phyloP scores from a whole-genome alignment of 1,140 invertebrate species.

The Acromyrmex charruanus region DNA sequence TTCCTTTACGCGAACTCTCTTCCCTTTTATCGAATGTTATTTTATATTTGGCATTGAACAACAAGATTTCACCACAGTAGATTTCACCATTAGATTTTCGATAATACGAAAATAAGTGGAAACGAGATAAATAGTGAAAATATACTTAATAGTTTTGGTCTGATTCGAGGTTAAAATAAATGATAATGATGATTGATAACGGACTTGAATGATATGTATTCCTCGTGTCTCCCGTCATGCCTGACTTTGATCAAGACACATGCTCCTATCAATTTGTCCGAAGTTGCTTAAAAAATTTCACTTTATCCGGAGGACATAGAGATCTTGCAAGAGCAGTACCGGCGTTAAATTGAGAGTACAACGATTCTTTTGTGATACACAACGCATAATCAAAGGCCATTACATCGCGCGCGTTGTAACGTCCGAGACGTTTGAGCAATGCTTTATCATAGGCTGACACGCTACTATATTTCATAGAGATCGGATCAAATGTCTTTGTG shows the following conservation, averaged over 20 bases:
- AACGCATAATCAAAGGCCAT: constrained; percentile 24
- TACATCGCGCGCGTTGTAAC: neutral
- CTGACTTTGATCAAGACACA: constrained; percentile 22
- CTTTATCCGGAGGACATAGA: constrained; percentile 28
- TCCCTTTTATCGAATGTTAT: constrained; percentile 18
- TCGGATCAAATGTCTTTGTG: neutral
- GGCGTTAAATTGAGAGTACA: neutral
- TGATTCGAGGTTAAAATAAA: neutral
- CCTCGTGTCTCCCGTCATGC: neutral
- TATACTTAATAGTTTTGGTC: neutral
- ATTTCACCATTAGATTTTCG: constrained; percentile 3
- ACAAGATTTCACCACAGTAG: neutral
- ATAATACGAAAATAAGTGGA: constrained; percentile 33
- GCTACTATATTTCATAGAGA: constrained; percentile 16
- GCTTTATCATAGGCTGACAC: constrained; percentile 28
- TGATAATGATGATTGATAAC: neutral
- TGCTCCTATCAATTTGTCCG: neutral
- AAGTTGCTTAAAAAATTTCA: neutral
- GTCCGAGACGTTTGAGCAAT: constrained; percentile 9
- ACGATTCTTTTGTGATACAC: constrained; percentile 48
- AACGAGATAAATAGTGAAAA: neutral
- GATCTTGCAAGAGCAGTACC: neutral
- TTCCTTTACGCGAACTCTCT: constrained; percentile 21
- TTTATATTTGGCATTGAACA: neutral
- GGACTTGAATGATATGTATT: constrained; percentile 9